These are phyloP conservation scores for Rhagophthalmus giganteus DNA, from an alignment of 2,888 invertebrate genomes.

Conservation along the genomic window DNA sequence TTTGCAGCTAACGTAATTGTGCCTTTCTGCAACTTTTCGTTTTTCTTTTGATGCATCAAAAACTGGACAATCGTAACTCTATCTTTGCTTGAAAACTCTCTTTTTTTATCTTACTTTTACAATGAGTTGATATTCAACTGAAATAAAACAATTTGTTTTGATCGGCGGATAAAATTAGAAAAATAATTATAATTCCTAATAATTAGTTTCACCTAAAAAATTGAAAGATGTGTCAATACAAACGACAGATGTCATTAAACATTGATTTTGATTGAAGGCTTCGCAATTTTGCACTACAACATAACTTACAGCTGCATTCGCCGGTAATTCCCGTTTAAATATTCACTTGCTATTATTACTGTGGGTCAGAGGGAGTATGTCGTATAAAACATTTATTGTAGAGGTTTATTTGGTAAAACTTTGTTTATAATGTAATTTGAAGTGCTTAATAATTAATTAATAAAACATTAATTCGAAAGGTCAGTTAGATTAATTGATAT, in stretches of 20 bases:
- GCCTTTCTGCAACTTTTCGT: slow-evolving; percentile 1
- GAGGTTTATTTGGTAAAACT: too few species aligned
- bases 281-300: slow-evolving; percentile 12
- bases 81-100: not conserved
- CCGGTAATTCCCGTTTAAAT: slow-evolving; percentile 9
- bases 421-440: too few species aligned
- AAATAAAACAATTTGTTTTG: slow-evolving; percentile 1
- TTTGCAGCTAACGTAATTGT: slow-evolving; percentile 1
- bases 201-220: not conserved
- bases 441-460: too few species aligned
- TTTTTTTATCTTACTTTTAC: not conserved
- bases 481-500: too few species aligned
- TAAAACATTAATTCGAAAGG: too few species aligned
- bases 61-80: not conserved
- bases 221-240: slow-evolving; percentile 2
- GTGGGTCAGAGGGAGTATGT: slow-evolving; percentile 3
- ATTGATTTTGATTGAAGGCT: slow-evolving; percentile 8
- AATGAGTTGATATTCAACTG: not conserved
- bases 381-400: too few species aligned
- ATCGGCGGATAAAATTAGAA: not conserved
- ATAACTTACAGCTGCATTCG: slow-evolving; percentile 7
- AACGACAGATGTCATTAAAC: slow-evolving; percentile 4
- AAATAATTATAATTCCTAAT: slow-evolving; percentile 1
- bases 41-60: not conserved
- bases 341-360: slow-evolving; percentile 10